A percentile compares a stretch with the other conserved stretches of the same genome.
Conservation (phyloP, 2,113 vertebrate species). For the Rutilus rutilus region DNA sequence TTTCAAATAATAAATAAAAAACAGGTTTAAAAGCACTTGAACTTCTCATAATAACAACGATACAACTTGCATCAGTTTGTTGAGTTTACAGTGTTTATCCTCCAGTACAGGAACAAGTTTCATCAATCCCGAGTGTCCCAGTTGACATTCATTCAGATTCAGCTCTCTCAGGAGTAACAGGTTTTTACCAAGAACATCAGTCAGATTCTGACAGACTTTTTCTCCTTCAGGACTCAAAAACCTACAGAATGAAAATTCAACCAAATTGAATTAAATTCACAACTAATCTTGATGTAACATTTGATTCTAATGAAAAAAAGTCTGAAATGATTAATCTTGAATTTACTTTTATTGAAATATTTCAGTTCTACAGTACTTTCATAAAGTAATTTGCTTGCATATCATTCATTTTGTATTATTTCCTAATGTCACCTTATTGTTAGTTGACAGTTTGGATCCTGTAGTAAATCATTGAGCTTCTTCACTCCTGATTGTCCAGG, state of each 20-base stretch:
- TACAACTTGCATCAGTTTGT: too few relatives aligned
- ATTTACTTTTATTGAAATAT: neutral
- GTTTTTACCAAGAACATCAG: neutral
- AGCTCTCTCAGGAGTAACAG: neutral
- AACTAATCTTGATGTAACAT: too few relatives aligned
- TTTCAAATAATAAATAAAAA: too few relatives aligned
- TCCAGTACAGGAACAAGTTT: too few relatives aligned
- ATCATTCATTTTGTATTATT: neutral
- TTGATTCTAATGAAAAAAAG: neutral
- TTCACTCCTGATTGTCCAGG: slow-evolving; percentile 20
- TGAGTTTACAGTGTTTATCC: too few relatives aligned
- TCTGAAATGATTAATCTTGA: neutral
- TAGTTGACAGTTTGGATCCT: neutral
- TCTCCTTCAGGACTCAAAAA: neutral
- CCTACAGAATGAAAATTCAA: neutral
- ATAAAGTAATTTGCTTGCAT: neutral
- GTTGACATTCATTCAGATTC: neutral
- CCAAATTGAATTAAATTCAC: neutral
- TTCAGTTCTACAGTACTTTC: too few relatives aligned
- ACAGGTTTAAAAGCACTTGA: too few relatives aligned
- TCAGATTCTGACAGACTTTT: neutral
- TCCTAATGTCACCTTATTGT: neutral
- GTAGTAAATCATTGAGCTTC: neutral
- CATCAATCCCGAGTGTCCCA: too few relatives aligned
- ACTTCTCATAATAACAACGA: too few relatives aligned